Evolutionary conservation across 2,888 invertebrate genomes (phyloP).

Genomic region (Pomacea canaliculata): DNA sequence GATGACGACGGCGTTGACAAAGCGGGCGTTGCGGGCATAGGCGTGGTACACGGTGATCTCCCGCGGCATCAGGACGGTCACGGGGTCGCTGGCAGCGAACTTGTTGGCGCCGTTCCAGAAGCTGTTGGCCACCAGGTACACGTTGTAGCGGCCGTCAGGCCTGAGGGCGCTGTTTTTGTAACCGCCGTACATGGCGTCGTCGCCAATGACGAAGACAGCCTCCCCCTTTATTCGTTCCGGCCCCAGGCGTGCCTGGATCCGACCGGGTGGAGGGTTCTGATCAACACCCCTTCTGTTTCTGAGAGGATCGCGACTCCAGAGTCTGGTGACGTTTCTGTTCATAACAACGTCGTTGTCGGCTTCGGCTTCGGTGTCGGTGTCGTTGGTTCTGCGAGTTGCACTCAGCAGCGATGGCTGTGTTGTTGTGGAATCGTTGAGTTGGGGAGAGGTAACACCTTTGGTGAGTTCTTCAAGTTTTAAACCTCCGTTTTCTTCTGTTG

Average conservation of each 20-base stretch:
- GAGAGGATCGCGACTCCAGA: neutral
- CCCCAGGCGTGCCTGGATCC: conserved; percentile 1
- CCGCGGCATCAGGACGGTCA: neutral
- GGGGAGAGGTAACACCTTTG: no score
- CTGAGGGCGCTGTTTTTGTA: conserved; percentile 83
- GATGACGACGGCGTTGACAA: neutral
- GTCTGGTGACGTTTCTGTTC: neutral
- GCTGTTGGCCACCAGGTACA: conserved; percentile 81
- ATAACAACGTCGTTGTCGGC: neutral
- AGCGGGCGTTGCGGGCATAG: neutral
- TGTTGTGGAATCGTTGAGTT: no score
- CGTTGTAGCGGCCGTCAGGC: conserved; percentile 75
- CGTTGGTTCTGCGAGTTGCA: no score
- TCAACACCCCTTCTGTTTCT: neutral
- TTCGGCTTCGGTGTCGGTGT: neutral
- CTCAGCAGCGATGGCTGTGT: no score
- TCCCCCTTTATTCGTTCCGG: neutral
- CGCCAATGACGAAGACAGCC: conserved; percentile 80
- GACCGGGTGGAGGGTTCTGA: neutral
- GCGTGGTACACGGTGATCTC: neutral
- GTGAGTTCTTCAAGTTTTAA: no score
- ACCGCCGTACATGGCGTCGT: conserved; percentile 80
- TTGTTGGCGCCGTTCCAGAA: conserved; percentile 77
- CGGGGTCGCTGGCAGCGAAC: conserved; percentile 75
- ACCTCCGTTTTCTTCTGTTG: no score